Percentiles rank a stretch among this genome's conserved stretches.
Evolutionary conservation across 2,113 vertebrate genomes (phyloP).

Genomic region (Ameiurus melas): DNA sequence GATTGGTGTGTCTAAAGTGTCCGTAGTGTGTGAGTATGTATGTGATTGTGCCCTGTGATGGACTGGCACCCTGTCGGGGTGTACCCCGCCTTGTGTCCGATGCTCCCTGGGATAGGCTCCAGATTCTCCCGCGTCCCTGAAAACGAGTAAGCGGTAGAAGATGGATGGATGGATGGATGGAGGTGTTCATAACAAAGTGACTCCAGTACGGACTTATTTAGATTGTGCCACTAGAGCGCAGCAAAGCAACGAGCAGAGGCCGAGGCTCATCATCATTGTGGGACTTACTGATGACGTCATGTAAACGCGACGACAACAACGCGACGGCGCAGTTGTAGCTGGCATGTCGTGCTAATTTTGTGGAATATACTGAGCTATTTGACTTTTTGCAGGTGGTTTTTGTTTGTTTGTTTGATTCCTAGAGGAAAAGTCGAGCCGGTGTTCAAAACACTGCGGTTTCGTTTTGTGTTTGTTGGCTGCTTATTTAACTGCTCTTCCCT

Average conservation of each 20-base stretch:
- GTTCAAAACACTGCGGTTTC: background rate
- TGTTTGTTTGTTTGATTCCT: too few species aligned
- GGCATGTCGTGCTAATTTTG: constrained; percentile 28
- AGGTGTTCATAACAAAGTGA: too few species aligned
- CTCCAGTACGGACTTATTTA: background rate
- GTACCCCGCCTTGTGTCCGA: too few species aligned
- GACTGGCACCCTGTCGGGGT: too few species aligned
- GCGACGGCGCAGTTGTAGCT: background rate
- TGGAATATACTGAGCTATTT: background rate
- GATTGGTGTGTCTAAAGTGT: too few species aligned
- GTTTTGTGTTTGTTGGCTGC: background rate
- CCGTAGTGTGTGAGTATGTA: too few species aligned
- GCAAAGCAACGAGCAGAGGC: background rate
- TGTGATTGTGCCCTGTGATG: too few species aligned
- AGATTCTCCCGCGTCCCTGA: too few species aligned
- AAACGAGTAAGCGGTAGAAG: too few species aligned
- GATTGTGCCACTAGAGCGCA: background rate
- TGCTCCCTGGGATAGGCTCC: too few species aligned
- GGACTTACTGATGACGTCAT: constrained; percentile 3
- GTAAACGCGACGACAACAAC: background rate
- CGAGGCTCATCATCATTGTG: fast-evolving
- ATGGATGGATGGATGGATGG: too few species aligned
- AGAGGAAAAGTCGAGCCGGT: background rate
- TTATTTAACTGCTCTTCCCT: too few species aligned
- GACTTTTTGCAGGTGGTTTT: background rate